A percentile compares a stretch with the other conserved stretches of the same genome.
These are phyloP conservation scores for Leptobrachium ailaonicum DNA, from an alignment of 2,113 vertebrate species.

Conservation along the genomic window DNA sequence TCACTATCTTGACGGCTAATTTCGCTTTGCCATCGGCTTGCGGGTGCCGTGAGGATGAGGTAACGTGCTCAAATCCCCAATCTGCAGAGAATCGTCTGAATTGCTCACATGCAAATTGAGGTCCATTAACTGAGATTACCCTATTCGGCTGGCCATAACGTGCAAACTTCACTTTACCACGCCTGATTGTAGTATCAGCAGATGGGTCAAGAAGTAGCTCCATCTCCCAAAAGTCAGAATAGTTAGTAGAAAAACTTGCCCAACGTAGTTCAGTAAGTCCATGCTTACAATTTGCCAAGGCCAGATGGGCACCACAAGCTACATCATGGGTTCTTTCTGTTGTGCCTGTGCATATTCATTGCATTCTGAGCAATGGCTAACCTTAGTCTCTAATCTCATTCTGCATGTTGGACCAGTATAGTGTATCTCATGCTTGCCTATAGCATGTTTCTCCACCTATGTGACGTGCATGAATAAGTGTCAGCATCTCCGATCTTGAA, in stretches of 20 bases:
- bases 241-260: conserved; percentile 27
- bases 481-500: conserved; percentile 46
- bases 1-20: neutral
- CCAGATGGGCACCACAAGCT: conserved; percentile 26
- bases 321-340: conserved; percentile 32
- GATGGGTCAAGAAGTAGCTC: conserved; percentile 24
- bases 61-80: neutral
- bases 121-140: conserved; percentile 16
- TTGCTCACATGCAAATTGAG: conserved; percentile 14
- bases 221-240: conserved; percentile 41
- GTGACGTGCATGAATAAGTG: conserved; percentile 36
- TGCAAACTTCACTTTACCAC: conserved; percentile 21
- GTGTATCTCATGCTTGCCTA: neutral
- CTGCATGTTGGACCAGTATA: conserved; percentile 44
- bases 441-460: conserved; percentile 24
- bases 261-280: conserved; percentile 20
- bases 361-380: conserved; percentile 28
- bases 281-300: conserved; percentile 47
- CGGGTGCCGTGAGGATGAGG: neutral
- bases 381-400: conserved; percentile 38
- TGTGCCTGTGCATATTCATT: conserved; percentile 40
- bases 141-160: conserved; percentile 15
- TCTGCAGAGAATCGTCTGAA: neutral
- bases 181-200: conserved; percentile 14
- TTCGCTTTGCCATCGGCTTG: conserved; percentile 2